Conservation (phyloP, 2,113 vertebrate species). For the Ia io region DNA sequence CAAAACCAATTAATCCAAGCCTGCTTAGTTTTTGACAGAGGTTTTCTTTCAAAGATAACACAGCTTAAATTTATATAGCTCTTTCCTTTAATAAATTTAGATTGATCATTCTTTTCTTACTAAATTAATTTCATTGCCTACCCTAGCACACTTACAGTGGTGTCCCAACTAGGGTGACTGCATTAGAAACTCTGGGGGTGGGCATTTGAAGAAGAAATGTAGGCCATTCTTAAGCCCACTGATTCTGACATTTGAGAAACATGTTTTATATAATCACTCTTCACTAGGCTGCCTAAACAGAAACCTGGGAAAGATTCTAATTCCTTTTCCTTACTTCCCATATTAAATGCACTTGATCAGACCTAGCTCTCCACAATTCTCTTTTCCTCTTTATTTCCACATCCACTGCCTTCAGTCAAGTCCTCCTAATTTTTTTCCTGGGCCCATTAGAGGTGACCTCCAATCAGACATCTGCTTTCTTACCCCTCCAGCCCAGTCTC, state of each 20-base stretch:
- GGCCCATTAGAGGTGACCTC: neutral
- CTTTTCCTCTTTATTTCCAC: neutral
- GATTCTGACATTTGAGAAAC: neutral
- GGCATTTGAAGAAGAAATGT: neutral
- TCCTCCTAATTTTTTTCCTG: neutral
- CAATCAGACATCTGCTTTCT: neutral
- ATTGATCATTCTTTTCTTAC: neutral
- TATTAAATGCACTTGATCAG: neutral
- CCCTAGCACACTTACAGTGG: neutral
- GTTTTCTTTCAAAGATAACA: constrained; percentile 38
- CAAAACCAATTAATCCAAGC: constrained; percentile 37
- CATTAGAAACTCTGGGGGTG: neutral
- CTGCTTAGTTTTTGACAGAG: constrained; percentile 22
- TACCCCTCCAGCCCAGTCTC: neutral
- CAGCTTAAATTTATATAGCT: neutral
- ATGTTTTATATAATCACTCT: neutral
- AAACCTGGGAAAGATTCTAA: neutral
- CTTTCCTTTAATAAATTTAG: neutral
- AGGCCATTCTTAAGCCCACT: neutral
- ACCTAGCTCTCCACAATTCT: neutral
- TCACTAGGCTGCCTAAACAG: neutral
- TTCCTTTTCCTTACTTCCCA: neutral
- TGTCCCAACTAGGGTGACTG: too few species aligned
- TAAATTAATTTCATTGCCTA: neutral
- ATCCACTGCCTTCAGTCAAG: neutral